Percentiles rank a stretch among this genome's conserved stretches.
phyloP scores from a whole-genome alignment of 2,797 vertebrate species.

The Ficedula albicollis region DNA sequence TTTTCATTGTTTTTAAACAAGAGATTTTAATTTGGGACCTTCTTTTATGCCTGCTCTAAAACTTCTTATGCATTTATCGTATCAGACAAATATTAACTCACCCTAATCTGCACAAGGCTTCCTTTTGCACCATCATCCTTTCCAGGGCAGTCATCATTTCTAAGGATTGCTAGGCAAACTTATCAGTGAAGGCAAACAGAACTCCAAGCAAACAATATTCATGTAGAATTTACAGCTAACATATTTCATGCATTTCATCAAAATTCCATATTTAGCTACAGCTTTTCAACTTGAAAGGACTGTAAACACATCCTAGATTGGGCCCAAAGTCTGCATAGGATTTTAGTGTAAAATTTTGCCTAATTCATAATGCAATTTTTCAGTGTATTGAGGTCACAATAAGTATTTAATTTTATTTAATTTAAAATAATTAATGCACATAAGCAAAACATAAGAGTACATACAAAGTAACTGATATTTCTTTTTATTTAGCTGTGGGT shows the following conservation, averaged over 20 bases:
- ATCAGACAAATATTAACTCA: slow-evolving; percentile 8
- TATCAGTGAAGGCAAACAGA: slow-evolving; percentile 1
- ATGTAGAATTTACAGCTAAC: not conserved
- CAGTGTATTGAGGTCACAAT: not conserved
- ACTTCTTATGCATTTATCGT: not conserved
- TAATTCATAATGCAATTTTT: not conserved
- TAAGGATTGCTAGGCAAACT: not conserved
- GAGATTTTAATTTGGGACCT: not conserved
- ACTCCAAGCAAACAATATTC: slow-evolving; percentile 21
- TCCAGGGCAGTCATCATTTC: not conserved
- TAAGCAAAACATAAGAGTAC: not conserved
- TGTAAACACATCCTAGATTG: not conserved
- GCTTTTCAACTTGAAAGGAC: not conserved
- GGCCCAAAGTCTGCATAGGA: not conserved
- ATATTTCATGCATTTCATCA: not conserved
- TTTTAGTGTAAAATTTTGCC: not conserved
- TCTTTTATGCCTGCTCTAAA: not conserved
- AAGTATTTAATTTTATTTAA: not conserved
- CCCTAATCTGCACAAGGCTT: not conserved
- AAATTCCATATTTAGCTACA: not conserved
- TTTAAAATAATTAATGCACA: slow-evolving; percentile 1
- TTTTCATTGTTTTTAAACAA: slow-evolving; percentile 24
- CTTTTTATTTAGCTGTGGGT: slow-evolving; percentile 68
- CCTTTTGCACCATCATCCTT: not conserved
- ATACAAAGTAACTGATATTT: not conserved